phyloP scores from a whole-genome alignment of 2,797 vertebrate genomes.

The Anolis apletophallus region DNA sequence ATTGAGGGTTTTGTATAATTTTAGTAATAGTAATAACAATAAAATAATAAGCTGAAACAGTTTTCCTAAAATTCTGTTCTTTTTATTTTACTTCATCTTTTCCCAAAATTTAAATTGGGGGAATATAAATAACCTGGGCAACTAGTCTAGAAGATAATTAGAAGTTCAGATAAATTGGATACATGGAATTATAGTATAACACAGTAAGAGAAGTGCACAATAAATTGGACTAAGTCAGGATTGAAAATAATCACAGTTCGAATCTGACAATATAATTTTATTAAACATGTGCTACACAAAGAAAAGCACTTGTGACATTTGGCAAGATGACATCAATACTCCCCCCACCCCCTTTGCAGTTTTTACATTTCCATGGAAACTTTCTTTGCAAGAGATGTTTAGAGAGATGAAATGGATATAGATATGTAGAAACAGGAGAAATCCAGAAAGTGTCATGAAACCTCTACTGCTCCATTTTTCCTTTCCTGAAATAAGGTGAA shows the following conservation, averaged over 20 bases:
- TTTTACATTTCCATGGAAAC: constrained; percentile 25
- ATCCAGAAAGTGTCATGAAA: neutral
- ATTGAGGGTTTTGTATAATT: too few relatives aligned
- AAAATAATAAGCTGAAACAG: too few relatives aligned
- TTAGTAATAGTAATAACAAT: too few relatives aligned
- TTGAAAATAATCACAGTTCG: neutral
- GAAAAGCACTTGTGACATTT: neutral
- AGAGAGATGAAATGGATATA: neutral
- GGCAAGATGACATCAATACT: neutral
- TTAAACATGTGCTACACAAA: neutral
- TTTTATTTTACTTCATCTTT: neutral
- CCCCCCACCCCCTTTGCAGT: neutral
- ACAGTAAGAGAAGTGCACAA: neutral
- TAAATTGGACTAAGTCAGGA: neutral
- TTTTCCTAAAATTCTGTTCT: neutral
- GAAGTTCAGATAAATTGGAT: neutral
- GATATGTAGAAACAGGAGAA: neutral
- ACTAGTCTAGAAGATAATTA: neutral
- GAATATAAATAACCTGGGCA: neutral
- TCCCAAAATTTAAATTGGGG: neutral
- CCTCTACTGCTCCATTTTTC: neutral
- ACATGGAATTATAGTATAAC: neutral
- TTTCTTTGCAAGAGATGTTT: neutral
- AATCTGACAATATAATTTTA: neutral
- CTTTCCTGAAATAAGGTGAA: neutral